phyloP scores from a whole-genome alignment of 2,797 vertebrate species.

The Gymnothorax javanicus region DNA sequence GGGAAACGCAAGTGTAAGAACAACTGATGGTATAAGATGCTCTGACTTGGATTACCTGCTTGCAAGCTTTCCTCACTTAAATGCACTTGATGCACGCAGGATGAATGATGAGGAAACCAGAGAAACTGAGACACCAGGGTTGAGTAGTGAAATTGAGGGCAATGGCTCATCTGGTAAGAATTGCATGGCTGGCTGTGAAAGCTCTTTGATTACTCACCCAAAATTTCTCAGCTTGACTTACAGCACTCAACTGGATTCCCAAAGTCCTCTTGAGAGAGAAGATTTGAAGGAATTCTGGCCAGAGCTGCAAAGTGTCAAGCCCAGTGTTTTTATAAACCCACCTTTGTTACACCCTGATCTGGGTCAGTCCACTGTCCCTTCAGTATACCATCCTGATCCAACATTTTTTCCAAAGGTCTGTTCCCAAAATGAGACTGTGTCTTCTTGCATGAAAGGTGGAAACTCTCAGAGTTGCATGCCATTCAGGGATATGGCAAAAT shows the following conservation, averaged over 20 bases:
- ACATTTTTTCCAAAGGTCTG: conserved; percentile 35
- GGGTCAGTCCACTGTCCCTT: conserved; percentile 31
- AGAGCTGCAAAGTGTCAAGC: conserved; percentile 28
- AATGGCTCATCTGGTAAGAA: neutral
- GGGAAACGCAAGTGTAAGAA: neutral
- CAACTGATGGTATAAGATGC: neutral
- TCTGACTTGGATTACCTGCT: conserved; percentile 6
- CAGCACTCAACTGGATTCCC: conserved; percentile 30
- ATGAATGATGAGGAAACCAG: neutral
- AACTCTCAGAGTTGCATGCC: conserved; percentile 30
- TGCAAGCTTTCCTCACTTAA: neutral
- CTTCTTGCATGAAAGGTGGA: conserved; percentile 42
- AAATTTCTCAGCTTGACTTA: conserved; percentile 18
- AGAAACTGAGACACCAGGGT: neutral
- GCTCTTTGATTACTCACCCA: neutral
- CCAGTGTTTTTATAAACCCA: conserved; percentile 25
- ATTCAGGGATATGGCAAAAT: conserved; percentile 73
- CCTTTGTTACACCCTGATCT: conserved; percentile 17
- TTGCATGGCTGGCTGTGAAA: neutral
- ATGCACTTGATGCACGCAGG: neutral
- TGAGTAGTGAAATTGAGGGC: neutral
- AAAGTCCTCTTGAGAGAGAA: neutral
- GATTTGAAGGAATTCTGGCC: conserved; percentile 6
- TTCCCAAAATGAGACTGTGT: conserved; percentile 35
- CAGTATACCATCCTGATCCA: conserved; percentile 36